Percentiles rank a stretch among this genome's conserved stretches.
Evolutionary conservation across 2,113 vertebrate genomes (phyloP).

Genomic region (Alligator sinensis): DNA sequence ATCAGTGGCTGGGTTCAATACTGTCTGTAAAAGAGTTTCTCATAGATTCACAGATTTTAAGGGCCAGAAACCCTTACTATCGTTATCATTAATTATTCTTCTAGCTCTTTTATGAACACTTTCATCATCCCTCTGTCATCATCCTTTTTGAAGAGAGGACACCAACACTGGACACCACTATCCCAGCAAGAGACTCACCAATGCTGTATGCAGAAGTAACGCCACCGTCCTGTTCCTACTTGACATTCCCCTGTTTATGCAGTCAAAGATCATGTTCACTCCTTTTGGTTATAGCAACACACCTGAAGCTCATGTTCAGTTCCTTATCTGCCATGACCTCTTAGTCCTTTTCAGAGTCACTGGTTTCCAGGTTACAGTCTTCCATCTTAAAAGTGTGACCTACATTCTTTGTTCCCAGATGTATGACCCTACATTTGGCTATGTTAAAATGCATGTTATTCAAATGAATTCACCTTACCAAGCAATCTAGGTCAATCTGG

Average conservation of each 20-base stretch:
- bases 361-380: not conserved
- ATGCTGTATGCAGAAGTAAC: not conserved
- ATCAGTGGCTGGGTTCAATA: not conserved
- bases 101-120: constrained; percentile 9
- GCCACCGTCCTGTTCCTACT: not conserved
- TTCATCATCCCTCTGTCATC: not conserved
- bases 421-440: not conserved
- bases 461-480: not conserved
- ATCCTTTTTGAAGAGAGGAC: constrained; percentile 27
- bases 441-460: not conserved
- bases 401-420: not conserved
- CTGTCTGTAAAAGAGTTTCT: not conserved
- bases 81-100: not conserved
- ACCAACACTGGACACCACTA: not conserved
- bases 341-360: not conserved
- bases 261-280: not conserved
- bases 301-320: not conserved
- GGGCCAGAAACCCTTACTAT: not conserved
- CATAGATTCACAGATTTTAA: not conserved
- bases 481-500: not conserved
- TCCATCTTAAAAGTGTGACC: not conserved
- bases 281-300: not conserved
- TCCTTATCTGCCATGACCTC: not conserved
- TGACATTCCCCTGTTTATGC: not conserved
- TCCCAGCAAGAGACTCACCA: not conserved